A percentile compares a stretch with the other conserved stretches of the same genome.
Evolutionary conservation across 2,797 vertebrate species (phyloP).

Genomic region (Trachops cirrhosus): DNA sequence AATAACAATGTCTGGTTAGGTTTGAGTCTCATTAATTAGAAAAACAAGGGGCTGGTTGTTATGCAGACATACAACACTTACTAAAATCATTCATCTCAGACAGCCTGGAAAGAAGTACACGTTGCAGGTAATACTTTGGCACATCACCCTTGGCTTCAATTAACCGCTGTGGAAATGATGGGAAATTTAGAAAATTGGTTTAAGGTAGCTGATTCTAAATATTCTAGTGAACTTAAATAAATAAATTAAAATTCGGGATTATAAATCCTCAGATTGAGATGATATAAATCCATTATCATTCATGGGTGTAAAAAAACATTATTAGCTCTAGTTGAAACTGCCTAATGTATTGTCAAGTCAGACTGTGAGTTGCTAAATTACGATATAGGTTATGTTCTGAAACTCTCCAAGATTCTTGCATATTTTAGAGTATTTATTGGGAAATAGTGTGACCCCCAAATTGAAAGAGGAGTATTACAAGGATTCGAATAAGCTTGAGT

Average conservation of each 20-base stretch:
- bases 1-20: not conserved
- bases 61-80: not conserved
- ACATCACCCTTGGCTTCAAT: accelerated
- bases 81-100: not conserved
- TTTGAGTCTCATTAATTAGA: not conserved
- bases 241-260: not conserved
- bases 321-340: not conserved
- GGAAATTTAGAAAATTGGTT: not conserved
- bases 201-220: not conserved
- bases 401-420: not conserved
- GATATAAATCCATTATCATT: not conserved
- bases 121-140: not conserved
- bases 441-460: not conserved
- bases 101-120: not conserved
- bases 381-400: not conserved
- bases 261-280: not conserved
- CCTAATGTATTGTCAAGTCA: not conserved
- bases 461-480: not conserved
- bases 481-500: not conserved
- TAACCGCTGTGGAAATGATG: not conserved
- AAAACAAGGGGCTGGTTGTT: not conserved
- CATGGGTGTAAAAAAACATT: not conserved
- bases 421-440: not conserved
- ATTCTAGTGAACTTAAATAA: not conserved
- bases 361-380: not conserved